Conservation (phyloP, 37 sponge, comb jelly and placozoan genomes). For the Agelas oroides region DNA sequence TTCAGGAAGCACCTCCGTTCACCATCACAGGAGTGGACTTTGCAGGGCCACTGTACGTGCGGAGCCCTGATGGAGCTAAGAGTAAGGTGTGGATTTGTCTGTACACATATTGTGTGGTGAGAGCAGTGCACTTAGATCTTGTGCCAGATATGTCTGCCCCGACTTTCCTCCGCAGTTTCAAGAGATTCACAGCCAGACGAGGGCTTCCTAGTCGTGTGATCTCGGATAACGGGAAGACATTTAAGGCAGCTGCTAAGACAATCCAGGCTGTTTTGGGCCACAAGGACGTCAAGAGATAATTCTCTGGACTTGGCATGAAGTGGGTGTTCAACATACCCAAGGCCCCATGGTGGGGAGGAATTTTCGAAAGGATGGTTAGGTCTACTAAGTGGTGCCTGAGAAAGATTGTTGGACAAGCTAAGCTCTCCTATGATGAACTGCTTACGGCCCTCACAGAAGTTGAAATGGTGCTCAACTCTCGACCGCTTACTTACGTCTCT, state of each 20-base stretch:
- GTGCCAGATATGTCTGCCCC: conserved; percentile 4
- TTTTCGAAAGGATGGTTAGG: conserved; percentile 26
- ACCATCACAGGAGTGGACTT: background rate
- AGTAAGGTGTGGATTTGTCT: conserved; percentile 12
- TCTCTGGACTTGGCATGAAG: conserved; percentile 19
- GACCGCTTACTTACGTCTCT: conserved; percentile 58
- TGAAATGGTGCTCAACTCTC: conserved; percentile 40
- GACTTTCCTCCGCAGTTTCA: conserved; percentile 8
- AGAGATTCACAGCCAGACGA: background rate
- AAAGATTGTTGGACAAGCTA: too few species aligned
- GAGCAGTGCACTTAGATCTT: conserved; percentile 1
- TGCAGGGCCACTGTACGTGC: conserved; percentile 1
- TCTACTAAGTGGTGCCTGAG: conserved; percentile 45
- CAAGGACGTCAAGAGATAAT: conserved; percentile 26
- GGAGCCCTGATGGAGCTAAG: too few species aligned
- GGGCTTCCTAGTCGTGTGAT: background rate
- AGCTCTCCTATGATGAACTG: too few species aligned
- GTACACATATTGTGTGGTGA: background rate
- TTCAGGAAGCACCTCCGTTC: conserved; percentile 6
- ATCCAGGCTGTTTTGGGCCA: conserved; percentile 7
- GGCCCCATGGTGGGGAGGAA: conserved; percentile 69
- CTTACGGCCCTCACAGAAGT: conserved; percentile 15
- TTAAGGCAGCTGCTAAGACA: conserved; percentile 50
- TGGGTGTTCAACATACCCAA: conserved; percentile 54
- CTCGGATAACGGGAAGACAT: too few species aligned